Conservation (phyloP, 1,140 invertebrate species). For the Tetramorium parvispinum region DNA sequence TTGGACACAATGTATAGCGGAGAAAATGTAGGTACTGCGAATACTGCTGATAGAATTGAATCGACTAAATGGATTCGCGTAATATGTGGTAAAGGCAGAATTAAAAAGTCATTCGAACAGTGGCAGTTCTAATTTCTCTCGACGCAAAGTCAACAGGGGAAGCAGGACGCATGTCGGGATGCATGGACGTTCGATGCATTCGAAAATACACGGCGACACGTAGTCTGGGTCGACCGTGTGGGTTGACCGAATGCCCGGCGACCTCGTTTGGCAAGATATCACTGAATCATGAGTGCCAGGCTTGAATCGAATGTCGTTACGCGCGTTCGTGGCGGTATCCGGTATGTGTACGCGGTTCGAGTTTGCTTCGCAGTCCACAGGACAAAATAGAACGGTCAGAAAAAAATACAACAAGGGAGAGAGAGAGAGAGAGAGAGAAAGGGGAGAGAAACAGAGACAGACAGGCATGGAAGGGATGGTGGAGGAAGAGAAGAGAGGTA, state of each 20-base stretch:
- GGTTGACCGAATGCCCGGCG: constrained; percentile 35
- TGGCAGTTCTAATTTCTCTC: constrained; percentile 4
- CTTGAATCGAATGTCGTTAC: constrained; percentile 48
- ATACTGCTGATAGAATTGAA: constrained; percentile 6
- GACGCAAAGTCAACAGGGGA: neutral
- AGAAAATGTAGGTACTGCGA: neutral
- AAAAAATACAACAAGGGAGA: neutral
- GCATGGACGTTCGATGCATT: neutral
- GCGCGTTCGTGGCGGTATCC: constrained; percentile 22
- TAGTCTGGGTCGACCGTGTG: constrained; percentile 37
- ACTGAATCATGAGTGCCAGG: constrained; percentile 50
- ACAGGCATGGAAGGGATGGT: neutral
- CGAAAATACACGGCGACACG: constrained; percentile 42
- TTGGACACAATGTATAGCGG: neutral
- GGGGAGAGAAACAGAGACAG: neutral
- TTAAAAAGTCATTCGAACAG: constrained; percentile 24
- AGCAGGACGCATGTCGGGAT: neutral
- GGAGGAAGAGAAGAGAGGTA: neutral
- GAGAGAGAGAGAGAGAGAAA: neutral
- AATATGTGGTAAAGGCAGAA: neutral
- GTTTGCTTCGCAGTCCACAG: neutral
- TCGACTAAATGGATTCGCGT: constrained; percentile 24
- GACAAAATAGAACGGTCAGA: constrained; percentile 30
- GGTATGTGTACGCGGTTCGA: constrained; percentile 21
- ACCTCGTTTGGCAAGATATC: constrained; percentile 50